Evolutionary conservation across 2,113 vertebrate species (phyloP), one percentile per base, ranked within the genome.

Genomic region (Chloropsis cyanopogon): DNA sequence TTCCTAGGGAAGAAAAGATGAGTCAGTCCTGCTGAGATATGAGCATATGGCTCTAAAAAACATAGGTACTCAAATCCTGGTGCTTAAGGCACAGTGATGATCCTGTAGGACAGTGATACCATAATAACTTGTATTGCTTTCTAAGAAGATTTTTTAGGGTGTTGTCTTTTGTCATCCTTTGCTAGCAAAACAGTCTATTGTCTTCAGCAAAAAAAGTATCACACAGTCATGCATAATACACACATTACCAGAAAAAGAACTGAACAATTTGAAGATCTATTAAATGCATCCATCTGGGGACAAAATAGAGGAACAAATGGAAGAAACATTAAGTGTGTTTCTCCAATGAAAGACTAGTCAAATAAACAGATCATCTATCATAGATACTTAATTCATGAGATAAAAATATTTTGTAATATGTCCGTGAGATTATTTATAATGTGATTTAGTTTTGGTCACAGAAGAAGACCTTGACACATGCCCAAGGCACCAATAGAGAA

Each of bases 41-140:
- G 80, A 94, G 92, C 94, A 96, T 93, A 92, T 82, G 93, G 85
- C 82, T 92, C 69, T 71, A 92, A 80, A 33, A 86, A 95, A 92
- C 72, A 85, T 82, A 93, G 91, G 63, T 94, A 82, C 37, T 64
- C 46, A 80, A 92, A 92, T 71, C 33, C 39, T 63, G 61, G 80
- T 78, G 71, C 70, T 94, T 82, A 60, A 91, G 95, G 68, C 71
- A 90, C 33, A 71, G 28, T 69, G 37, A 79, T 61, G 75, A 77
- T 92, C 50, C 72, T 84, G 44, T 37, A 75, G 88, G 68, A 90
- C 10, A 82, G n/a, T 57, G 63, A 83, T 37, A 77, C 50, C 60
- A 90, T 56, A 90, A 94, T 78, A 95, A 82, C 26, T 64, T 72
- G 7, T 23, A 87, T 37, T 73, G 79, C 47, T 92, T 86, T 81